Conservation (phyloP, 2,888 invertebrate genomes). For the Acleris cristana region DNA sequence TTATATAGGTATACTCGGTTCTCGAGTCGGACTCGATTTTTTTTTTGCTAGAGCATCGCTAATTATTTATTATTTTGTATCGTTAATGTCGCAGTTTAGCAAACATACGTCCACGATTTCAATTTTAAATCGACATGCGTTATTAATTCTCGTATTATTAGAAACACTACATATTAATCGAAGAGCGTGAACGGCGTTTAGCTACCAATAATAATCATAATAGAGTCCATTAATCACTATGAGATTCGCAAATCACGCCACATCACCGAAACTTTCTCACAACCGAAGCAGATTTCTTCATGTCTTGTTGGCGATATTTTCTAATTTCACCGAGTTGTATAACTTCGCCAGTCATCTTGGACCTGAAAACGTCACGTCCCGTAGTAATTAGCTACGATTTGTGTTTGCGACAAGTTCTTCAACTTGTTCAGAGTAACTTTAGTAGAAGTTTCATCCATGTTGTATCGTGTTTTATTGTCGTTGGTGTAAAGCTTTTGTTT, state of each 20-base stretch:
- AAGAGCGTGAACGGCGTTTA: not conserved
- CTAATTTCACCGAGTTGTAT: slow-evolving; percentile 39
- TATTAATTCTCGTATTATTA: slow-evolving; percentile 1
- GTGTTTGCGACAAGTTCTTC: not conserved
- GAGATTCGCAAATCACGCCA: slow-evolving; percentile 32
- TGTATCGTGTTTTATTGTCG: not conserved
- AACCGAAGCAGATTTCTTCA: slow-evolving; percentile 38
- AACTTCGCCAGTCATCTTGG: slow-evolving; percentile 28
- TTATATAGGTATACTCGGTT: too few relatives aligned
- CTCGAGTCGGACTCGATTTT: too few relatives aligned
- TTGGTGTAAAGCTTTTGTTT: not conserved
- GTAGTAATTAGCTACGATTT: slow-evolving; percentile 8
- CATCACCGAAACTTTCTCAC: slow-evolving; percentile 41
- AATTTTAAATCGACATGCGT: not conserved
- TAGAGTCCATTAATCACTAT: slow-evolving; percentile 20
- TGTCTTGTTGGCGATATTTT: slow-evolving; percentile 37
- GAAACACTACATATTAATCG: slow-evolving; percentile 1
- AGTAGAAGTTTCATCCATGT: not conserved
- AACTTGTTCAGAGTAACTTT: not conserved
- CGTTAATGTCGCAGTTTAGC: not conserved
- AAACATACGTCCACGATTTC: not conserved
- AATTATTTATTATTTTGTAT: not conserved
- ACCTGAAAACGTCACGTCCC: slow-evolving; percentile 16
- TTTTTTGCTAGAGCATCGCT: too few relatives aligned
- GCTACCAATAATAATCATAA: slow-evolving; percentile 15